Evolutionary conservation across 2,888 invertebrate genomes (phyloP).

Genomic region (Drosophila rubida): DNA sequence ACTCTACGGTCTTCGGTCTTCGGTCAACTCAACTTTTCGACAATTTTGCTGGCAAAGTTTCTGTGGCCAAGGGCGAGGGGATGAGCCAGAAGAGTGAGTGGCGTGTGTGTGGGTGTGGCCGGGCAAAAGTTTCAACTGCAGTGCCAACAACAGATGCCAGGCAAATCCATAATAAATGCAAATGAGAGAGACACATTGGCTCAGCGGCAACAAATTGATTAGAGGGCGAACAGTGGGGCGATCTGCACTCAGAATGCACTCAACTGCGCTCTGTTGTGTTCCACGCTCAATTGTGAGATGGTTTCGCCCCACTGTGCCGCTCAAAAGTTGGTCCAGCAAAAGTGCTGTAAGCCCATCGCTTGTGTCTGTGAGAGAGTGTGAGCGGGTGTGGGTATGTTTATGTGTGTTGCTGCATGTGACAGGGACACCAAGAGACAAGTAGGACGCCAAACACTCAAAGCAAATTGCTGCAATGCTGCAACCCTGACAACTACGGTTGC

Average conservation of each 20-base stretch:
- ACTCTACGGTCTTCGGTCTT: too few species aligned
- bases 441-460: constrained; percentile 72
- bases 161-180: constrained; percentile 80
- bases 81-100: background rate
- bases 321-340: constrained; percentile 66
- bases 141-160: constrained; percentile 75
- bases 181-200: constrained; percentile 77
- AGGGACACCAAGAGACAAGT: constrained; percentile 63
- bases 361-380: constrained; percentile 25
- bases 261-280: background rate
- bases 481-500: constrained; percentile 13
- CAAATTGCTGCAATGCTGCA: constrained; percentile 62
- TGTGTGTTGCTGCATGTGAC: constrained; percentile 64
- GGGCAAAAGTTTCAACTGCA: constrained; percentile 74
- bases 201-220: constrained; percentile 82
- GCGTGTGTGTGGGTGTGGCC: constrained; percentile 68
- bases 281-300: background rate
- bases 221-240: constrained; percentile 62
- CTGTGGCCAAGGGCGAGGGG: constrained; percentile 30
- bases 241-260: background rate
- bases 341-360: constrained; percentile 47
- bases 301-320: constrained; percentile 46
- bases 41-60: constrained; percentile 43
- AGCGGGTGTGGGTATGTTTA: constrained; percentile 27
- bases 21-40: constrained; percentile 53